A percentile compares a stretch with the other conserved stretches of the same genome.
phyloP scores from a whole-genome alignment of 1,140 invertebrate genomes.

The Sinella curviseta region DNA sequence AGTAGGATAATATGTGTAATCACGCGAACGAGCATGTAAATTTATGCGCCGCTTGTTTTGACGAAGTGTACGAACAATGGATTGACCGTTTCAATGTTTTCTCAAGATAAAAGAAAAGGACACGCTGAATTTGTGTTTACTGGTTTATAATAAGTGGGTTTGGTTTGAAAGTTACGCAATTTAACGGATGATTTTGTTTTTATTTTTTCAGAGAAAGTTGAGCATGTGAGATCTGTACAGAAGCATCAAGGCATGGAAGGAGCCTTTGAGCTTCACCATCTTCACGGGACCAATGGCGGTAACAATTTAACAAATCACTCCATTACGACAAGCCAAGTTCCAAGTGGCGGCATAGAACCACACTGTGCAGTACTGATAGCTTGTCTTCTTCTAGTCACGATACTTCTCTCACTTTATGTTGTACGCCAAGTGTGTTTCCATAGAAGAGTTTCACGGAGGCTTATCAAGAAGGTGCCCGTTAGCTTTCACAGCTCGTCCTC shows the following conservation, averaged over 20 bases:
- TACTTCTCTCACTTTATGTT: constrained; percentile 33
- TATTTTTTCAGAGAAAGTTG: neutral
- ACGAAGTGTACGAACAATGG: too few species aligned
- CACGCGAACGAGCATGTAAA: too few species aligned
- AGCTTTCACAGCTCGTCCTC: constrained; percentile 11
- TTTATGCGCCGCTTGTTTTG: too few species aligned
- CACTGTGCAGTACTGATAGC: constrained; percentile 41
- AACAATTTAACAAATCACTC: neutral
- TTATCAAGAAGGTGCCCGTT: constrained; percentile 24
- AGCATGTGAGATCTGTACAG: neutral
- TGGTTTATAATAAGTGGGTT: too few species aligned
- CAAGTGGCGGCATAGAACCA: constrained; percentile 33
- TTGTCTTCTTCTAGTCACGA: constrained; percentile 32
- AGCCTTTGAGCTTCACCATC: neutral
- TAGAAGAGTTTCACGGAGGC: constrained; percentile 25
- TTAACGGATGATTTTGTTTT: neutral
- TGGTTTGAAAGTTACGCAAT: too few species aligned
- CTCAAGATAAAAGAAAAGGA: too few species aligned
- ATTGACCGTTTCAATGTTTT: too few species aligned
- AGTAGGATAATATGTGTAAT: too few species aligned
- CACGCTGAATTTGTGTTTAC: too few species aligned
- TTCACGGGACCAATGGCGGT: too few species aligned
- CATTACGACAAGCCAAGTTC: neutral
- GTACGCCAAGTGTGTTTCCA: constrained; percentile 33
- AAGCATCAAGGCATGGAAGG: neutral